Evolutionary conservation across 2,797 vertebrate species (phyloP).

Genomic region (Enteromius fasciolatus): DNA sequence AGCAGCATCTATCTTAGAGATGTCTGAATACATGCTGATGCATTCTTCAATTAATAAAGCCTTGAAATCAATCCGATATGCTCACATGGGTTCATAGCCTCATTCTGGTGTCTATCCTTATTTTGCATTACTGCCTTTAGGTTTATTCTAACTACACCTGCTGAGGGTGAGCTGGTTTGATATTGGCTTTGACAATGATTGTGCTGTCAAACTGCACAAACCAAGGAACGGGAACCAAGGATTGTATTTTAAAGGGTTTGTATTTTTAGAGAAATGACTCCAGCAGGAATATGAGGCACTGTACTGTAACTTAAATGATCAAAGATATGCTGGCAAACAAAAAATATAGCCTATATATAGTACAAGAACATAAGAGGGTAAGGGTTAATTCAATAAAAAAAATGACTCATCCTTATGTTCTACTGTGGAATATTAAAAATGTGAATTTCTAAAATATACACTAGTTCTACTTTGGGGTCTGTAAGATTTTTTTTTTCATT

Average conservation of each 20-base stretch:
- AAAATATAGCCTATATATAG: background rate
- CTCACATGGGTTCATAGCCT: background rate
- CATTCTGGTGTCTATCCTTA: background rate
- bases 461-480: background rate
- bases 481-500: background rate
- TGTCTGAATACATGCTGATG: background rate
- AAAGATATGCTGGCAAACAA: background rate
- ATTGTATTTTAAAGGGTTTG: background rate
- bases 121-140: constrained; percentile 33
- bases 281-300: background rate
- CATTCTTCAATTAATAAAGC: constrained; percentile 8
- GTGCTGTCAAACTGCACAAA: constrained; percentile 33
- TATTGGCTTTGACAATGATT: background rate
- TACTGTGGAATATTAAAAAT: background rate
- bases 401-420: background rate
- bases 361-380: background rate
- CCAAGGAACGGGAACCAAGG: background rate
- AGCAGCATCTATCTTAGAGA: constrained; percentile 12
- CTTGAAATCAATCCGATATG: background rate
- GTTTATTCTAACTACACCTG: constrained; percentile 34
- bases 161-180: constrained; percentile 18
- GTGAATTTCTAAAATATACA: background rate
- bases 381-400: background rate
- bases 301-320: background rate
- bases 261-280: background rate